Conservation (phyloP, 2,797 vertebrate genomes). For the Sparidentex hasta region DNA sequence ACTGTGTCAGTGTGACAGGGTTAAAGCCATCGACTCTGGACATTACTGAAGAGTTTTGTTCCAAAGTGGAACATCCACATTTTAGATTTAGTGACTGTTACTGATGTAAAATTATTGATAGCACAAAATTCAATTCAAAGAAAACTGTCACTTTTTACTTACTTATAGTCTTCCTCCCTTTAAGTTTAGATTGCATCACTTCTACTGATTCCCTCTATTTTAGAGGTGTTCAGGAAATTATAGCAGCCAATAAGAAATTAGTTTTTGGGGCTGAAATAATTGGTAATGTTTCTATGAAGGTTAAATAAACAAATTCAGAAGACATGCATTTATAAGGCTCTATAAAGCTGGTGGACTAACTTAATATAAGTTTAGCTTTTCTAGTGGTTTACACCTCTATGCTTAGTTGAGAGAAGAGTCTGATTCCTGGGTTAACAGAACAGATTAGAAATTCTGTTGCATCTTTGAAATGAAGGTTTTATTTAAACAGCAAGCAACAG, state of each 20-base stretch:
- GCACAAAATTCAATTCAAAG: conserved; percentile 33
- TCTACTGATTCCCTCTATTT: conserved; percentile 33
- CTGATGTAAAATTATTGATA: conserved; percentile 23
- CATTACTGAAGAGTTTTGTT: conserved; percentile 52
- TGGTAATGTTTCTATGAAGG: neutral
- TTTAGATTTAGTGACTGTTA: conserved; percentile 58
- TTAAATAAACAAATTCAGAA: too few species aligned
- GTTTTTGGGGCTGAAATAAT: conserved; percentile 9
- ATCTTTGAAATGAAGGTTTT: too few species aligned
- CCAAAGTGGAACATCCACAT: conserved; percentile 51
- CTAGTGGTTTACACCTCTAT: too few species aligned
- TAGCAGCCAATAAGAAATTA: conserved; percentile 1
- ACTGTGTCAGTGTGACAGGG: conserved; percentile 32
- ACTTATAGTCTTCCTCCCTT: conserved; percentile 33
- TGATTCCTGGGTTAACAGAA: too few species aligned
- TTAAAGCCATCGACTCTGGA: conserved; percentile 66
- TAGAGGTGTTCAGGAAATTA: conserved; percentile 31
- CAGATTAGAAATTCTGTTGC: too few species aligned
- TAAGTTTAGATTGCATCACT: conserved; percentile 7
- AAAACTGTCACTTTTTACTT: conserved; percentile 23
- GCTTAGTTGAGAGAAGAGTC: too few species aligned
- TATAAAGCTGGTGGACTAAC: too few species aligned
- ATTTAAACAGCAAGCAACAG: too few species aligned
- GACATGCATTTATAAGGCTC: too few species aligned
- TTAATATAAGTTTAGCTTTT: too few species aligned